phyloP scores from a whole-genome alignment of 1,140 invertebrate species.

The Delia radicum region DNA sequence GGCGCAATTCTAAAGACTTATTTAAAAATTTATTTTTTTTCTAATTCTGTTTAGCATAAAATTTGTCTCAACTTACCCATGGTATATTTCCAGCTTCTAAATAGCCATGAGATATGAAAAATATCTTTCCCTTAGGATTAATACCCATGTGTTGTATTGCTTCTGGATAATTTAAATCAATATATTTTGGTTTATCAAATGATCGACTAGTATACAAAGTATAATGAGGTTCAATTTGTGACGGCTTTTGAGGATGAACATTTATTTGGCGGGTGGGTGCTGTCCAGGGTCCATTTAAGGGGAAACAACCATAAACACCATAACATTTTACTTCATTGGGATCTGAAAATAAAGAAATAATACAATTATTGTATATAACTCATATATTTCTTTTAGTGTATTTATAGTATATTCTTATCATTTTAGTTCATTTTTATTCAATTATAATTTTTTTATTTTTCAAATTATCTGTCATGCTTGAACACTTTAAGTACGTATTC shows the following conservation, averaged over 20 bases:
- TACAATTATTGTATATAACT: not conserved
- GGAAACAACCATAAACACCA: conserved; percentile 79
- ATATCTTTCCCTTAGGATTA: conserved; percentile 65
- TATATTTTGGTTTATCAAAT: conserved; percentile 59
- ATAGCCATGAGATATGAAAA: conserved; percentile 82
- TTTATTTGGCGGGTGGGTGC: conserved; percentile 75
- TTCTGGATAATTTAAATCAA: conserved; percentile 66
- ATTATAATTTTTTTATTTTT: not conserved
- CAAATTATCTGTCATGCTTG: conserved; percentile 7
- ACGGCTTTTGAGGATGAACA: conserved; percentile 69
- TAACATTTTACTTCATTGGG: conserved; percentile 65
- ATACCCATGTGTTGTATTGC: conserved; percentile 63
- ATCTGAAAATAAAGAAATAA: conserved; percentile 41
- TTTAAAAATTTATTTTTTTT: not conserved
- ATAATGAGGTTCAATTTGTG: conserved; percentile 60
- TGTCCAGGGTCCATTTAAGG: conserved; percentile 77
- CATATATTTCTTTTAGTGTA: not conserved
- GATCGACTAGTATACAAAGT: conserved; percentile 60
- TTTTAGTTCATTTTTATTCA: not conserved
- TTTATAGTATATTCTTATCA: not conserved
- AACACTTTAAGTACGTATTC: conserved; percentile 3
- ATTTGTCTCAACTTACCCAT: conserved; percentile 66
- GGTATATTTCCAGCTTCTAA: conserved; percentile 76
- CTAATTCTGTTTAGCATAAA: no score
- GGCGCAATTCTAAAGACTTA: not conserved